These are phyloP conservation scores for Hyperoodon ampullatus DNA, from an alignment of 2,113 vertebrate species.

Conservation along the genomic window DNA sequence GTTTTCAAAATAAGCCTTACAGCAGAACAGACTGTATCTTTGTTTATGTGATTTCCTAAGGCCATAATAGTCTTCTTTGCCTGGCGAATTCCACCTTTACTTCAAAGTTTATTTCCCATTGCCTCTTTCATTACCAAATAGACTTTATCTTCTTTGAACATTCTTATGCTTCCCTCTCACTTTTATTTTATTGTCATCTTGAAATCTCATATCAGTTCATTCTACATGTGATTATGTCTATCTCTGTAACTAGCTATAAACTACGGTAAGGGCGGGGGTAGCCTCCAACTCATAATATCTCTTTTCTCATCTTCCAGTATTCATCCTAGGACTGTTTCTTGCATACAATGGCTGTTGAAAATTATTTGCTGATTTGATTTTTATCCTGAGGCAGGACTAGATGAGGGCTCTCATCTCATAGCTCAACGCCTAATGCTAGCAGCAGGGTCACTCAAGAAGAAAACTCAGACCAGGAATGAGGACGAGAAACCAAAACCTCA, in stretches of 20 bases:
- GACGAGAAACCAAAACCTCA: background rate
- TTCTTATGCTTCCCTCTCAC: background rate
- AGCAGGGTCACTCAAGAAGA: background rate
- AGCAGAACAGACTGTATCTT: background rate
- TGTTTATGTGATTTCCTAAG: background rate
- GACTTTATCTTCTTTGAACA: background rate
- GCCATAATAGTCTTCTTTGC: background rate
- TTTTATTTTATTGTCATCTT: background rate
- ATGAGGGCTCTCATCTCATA: background rate
- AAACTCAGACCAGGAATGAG: background rate
- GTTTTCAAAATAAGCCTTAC: conserved; percentile 6
- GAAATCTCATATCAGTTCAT: background rate
- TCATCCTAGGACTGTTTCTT: background rate
- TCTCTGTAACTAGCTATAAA: background rate
- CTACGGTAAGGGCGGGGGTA: background rate
- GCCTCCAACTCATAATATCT: background rate
- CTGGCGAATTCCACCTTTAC: background rate
- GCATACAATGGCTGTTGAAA: background rate
- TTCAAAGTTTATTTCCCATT: background rate
- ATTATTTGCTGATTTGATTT: background rate
- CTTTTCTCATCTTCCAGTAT: background rate
- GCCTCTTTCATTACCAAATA: background rate
- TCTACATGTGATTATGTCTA: background rate
- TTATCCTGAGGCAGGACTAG: background rate
- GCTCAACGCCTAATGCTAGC: background rate